A percentile compares a stretch with the other conserved stretches of the same genome.
phyloP scores from a whole-genome alignment of 1,140 invertebrate genomes.

The Gryon sp. region DNA sequence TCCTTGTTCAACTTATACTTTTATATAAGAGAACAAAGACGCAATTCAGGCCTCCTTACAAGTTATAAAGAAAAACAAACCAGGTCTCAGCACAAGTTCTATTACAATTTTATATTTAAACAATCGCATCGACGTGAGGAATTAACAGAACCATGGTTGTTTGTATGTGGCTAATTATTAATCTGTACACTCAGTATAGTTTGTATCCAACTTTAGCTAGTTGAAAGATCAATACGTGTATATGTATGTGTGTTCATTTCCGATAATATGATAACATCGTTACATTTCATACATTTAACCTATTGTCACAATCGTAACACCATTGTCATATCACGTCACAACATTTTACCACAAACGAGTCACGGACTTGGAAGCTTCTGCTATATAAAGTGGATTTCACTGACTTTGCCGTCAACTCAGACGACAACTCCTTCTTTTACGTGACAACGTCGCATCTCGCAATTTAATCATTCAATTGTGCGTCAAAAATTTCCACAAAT shows the following conservation, averaged over 20 bases:
- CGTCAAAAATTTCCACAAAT: no score
- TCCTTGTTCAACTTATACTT: no score
- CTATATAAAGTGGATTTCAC: slow-evolving; percentile 10
- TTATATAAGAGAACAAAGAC: no score
- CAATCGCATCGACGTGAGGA: slow-evolving; percentile 40
- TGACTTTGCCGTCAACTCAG: slow-evolving; percentile 4
- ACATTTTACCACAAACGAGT: slow-evolving; percentile 9
- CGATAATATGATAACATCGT: slow-evolving; percentile 50
- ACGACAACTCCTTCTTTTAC: slow-evolving; percentile 11
- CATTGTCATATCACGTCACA: slow-evolving; percentile 12
- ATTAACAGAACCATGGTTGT: slow-evolving; percentile 44
- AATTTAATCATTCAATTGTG: slow-evolving; percentile 13
- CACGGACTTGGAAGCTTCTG: slow-evolving; percentile 8
- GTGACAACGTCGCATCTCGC: slow-evolving; percentile 12
- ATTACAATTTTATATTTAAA: neutral
- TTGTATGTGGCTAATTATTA: slow-evolving; percentile 56
- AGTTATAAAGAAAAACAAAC: no score
- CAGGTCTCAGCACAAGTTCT: no score
- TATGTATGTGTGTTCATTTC: slow-evolving; percentile 63
- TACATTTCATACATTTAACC: slow-evolving; percentile 55
- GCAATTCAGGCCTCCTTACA: no score
- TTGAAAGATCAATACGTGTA: slow-evolving; percentile 49
- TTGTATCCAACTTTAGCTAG: slow-evolving; percentile 48
- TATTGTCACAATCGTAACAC: slow-evolving; percentile 30
- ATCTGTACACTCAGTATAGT: slow-evolving; percentile 47